A percentile compares a stretch with the other conserved stretches of the same genome.
phyloP scores from a whole-genome alignment of 2,888 invertebrate genomes.

The Lobophora halterata region DNA sequence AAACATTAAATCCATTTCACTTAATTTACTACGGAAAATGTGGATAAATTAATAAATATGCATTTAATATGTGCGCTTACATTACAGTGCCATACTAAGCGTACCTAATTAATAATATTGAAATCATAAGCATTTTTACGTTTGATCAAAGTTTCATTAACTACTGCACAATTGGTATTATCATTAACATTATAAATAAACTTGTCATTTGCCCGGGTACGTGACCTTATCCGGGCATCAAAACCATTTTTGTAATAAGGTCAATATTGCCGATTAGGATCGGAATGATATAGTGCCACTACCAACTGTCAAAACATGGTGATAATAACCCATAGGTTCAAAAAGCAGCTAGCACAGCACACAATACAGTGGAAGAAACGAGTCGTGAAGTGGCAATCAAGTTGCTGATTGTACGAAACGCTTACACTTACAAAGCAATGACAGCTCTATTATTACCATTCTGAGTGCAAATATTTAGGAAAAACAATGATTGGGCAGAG shows the following conservation, averaged over 20 bases:
- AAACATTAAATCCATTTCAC: slow-evolving; percentile 6
- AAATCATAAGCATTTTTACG: slow-evolving; percentile 30
- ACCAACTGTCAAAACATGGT: slow-evolving; percentile 71
- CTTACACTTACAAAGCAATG: slow-evolving; percentile 79
- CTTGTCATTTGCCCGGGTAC: not conserved
- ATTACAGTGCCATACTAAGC: slow-evolving; percentile 65
- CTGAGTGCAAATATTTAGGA: slow-evolving; percentile 69
- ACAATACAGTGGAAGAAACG: slow-evolving; percentile 79
- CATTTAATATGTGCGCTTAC: slow-evolving; percentile 59
- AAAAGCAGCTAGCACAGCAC: slow-evolving; percentile 81
- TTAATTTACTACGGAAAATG: slow-evolving; percentile 4
- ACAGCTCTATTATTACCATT: slow-evolving; percentile 81
- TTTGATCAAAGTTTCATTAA: slow-evolving; percentile 26
- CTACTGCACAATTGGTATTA: slow-evolving; percentile 10
- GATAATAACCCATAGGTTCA: slow-evolving; percentile 78
- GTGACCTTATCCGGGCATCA: slow-evolving; percentile 2
- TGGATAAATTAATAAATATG: slow-evolving; percentile 34
- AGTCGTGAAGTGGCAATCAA: slow-evolving; percentile 77
- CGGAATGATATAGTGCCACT: slow-evolving; percentile 67
- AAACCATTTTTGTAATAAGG: slow-evolving; percentile 22
- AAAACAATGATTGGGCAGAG: slow-evolving; percentile 69
- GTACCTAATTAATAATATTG: no score
- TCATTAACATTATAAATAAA: not conserved
- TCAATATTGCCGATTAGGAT: slow-evolving; percentile 42
- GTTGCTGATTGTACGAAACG: slow-evolving; percentile 76